Percentiles rank a stretch among this genome's conserved stretches.
Conservation (phyloP, 2,113 vertebrate species). For the Pangasianodon hypophthalmus region DNA sequence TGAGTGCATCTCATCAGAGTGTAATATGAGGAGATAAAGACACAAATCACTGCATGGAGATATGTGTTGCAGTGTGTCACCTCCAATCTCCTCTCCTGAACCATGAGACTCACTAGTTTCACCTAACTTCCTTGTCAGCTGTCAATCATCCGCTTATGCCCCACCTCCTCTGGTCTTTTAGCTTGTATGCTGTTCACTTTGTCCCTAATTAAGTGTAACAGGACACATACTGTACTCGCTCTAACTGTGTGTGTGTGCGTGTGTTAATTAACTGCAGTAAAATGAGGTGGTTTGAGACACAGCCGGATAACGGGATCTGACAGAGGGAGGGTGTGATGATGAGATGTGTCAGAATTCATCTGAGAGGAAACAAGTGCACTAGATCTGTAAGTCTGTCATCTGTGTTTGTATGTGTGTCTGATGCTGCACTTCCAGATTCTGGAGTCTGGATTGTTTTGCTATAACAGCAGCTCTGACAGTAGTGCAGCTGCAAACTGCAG, state of each 20-base stretch:
- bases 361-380: neutral
- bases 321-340: slow-evolving; percentile 22
- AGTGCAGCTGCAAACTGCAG: neutral
- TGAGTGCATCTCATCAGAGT: neutral
- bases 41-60: too few species aligned
- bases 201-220: slow-evolving; percentile 3
- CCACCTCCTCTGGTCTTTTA: slow-evolving; percentile 7
- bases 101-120: neutral
- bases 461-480: neutral
- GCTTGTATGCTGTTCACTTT: slow-evolving; percentile 5
- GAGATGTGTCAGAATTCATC: slow-evolving; percentile 36
- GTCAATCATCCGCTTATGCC: slow-evolving; percentile 17
- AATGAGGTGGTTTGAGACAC: slow-evolving; percentile 22
- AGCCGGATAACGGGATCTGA: slow-evolving; percentile 19
- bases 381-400: neutral
- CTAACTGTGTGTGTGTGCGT: slow-evolving; percentile 24
- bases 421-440: neutral
- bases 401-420: neutral
- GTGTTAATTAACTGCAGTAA: slow-evolving; percentile 20
- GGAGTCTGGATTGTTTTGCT: neutral
- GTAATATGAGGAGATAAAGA: neutral
- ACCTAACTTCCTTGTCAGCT: slow-evolving; percentile 23
- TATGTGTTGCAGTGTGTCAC: too few species aligned
- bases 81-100: too few species aligned
- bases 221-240: neutral